Percentiles rank a stretch among this genome's conserved stretches.
phyloP scores from a whole-genome alignment of 2,797 vertebrate species.

The Delichon dasypus region DNA sequence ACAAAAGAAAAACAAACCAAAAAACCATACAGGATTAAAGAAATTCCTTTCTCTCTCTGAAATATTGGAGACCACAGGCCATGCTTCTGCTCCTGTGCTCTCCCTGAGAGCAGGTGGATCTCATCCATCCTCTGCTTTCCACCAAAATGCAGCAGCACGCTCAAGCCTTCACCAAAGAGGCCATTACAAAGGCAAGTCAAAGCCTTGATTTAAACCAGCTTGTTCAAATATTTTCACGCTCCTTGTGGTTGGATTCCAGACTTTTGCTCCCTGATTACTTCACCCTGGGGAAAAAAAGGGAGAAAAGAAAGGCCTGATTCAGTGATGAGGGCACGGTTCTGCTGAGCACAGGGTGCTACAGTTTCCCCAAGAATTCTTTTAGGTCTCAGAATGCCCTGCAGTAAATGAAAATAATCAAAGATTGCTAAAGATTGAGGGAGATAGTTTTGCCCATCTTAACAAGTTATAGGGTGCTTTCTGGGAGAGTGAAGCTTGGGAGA shows the following conservation, averaged over 20 bases:
- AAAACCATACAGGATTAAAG: not conserved
- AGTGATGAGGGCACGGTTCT: not conserved
- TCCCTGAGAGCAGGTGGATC: accelerated
- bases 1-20: not conserved
- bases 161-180: not conserved
- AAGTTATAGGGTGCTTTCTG: not conserved
- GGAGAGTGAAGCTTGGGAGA: not conserved
- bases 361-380: not conserved
- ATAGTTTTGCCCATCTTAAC: not conserved
- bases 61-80: not conserved
- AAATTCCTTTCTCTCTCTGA: not conserved
- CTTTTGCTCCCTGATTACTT: constrained; percentile 18
- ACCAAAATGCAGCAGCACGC: not conserved
- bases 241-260: constrained; percentile 23
- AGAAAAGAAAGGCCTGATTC: constrained; percentile 36
- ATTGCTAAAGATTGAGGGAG: not conserved
- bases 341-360: constrained; percentile 6
- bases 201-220: constrained; percentile 36
- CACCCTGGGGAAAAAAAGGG: not conserved
- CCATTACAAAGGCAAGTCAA: constrained; percentile 11
- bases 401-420: constrained; percentile 40
- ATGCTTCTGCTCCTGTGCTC: accelerated
- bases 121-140: not conserved
- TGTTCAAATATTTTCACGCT: constrained; percentile 10
- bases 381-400: not conserved